Base-by-base conservation (phyloP, 2,888 invertebrate species). In the Drosophila yooni region DNA sequence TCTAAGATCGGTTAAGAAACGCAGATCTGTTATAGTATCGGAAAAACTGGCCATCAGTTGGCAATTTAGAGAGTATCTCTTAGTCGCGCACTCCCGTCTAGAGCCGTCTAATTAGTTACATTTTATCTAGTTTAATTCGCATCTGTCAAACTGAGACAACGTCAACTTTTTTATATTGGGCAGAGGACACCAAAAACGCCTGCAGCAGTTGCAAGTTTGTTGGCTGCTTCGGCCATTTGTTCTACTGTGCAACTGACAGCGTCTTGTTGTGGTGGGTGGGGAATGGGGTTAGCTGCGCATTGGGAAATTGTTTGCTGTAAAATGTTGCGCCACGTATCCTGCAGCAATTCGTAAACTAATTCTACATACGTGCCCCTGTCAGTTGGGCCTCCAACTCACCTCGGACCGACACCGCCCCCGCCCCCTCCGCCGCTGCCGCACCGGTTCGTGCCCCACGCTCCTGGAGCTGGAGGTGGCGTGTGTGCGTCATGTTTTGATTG, bases 341-440 rank as follows among this genome's bases (percentile, higher is more conserved):
- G 87, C 82, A 87, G 87, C 90, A 87, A 87, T 87, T 90, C 87
- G 87, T 87, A 87, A 87, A 90, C 90, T 87, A 90, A 87, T 90
- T 89, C 85, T 83, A 89, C 88, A 87, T 83, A 87, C 90, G 85
- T 85, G 85, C 88, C 87, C 90, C 81, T 85, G 88, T 88, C 88
- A 89, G 89, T 69, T 73, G 70, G 31, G 59, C 33, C 53, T 34
- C 46, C 36, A 38, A 31, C 53, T 36, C 63, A 43, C 33, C 52
- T 46, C 13, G n/a, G n/a, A n/a, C n/a, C n/a, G n/a, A n/a, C n/a
- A n/a, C 8, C 5, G 2, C 13, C 31, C 2, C 25, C 6, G 2
- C 48, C 40, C 25, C 11, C 21, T 27, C 50, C 15, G 7, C 8
- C n/a, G 31, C 50, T 13, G 7, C 11, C 36, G 13, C 34, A 11